Evolutionary conservation across 2,797 vertebrate genomes (phyloP).

Genomic region (Mus spretus): DNA sequence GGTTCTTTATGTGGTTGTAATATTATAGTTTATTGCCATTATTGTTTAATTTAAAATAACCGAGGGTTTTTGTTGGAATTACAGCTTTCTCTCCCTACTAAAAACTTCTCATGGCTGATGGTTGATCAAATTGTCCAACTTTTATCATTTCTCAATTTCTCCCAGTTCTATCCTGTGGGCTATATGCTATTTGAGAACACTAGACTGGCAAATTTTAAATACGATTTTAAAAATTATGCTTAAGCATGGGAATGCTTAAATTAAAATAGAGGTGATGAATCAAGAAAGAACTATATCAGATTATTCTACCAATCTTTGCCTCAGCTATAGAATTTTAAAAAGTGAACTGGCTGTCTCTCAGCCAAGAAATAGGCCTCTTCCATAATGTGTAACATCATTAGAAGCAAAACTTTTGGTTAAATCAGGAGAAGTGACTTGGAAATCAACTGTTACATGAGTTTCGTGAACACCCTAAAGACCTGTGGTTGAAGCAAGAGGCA

Average conservation of each 20-base stretch:
- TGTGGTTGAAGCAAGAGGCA: constrained; percentile 10
- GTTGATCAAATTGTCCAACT: neutral
- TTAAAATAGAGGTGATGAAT: neutral
- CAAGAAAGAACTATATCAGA: neutral
- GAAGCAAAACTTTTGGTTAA: neutral
- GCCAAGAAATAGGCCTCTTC: neutral
- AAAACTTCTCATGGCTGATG: neutral
- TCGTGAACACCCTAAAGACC: constrained; percentile 7
- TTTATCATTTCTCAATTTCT: constrained; percentile 30
- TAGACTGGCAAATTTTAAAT: neutral
- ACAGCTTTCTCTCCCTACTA: neutral
- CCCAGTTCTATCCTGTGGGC: neutral
- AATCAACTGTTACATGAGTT: constrained; percentile 4
- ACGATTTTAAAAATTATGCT: neutral
- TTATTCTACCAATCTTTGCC: neutral
- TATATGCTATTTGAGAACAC: neutral
- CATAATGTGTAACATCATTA: neutral
- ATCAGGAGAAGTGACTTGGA: constrained; percentile 13
- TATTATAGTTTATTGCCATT: neutral
- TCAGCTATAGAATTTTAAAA: neutral
- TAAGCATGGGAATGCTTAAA: neutral
- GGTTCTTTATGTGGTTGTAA: neutral
- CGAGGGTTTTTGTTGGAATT: constrained; percentile 26
- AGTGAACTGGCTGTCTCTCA: neutral
- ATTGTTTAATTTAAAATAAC: constrained; percentile 21